Evolutionary conservation across 2,888 invertebrate genomes (phyloP), one percentile per base, ranked within the genome.

Genomic region (Melanophora roralis): DNA sequence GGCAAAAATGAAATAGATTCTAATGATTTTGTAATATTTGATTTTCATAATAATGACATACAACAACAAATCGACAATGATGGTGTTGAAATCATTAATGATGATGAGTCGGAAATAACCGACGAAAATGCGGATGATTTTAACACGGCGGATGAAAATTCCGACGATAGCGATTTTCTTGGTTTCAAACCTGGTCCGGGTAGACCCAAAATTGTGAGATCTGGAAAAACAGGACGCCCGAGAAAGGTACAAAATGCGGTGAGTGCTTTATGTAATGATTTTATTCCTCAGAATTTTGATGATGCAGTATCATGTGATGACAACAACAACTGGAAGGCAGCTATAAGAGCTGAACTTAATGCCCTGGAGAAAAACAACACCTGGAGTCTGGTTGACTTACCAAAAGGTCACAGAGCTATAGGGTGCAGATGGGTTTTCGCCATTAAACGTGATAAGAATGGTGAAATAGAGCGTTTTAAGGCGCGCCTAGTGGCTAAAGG

Each of bases 341-440:
- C 83, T 8, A 82, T 83, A 76, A 27, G 64, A 27, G 36, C 47
- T 11, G 82, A 83, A 49, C 77, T 81, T 27, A 53, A 49, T 34
- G 72, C 79, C 14, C 40, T 82, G 21, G 74, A 72, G 14, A 57
- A 47, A 32, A 82, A 80, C 43, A 47, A 78, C 32, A 83, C 83
- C 8, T 83, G 83, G 81, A 4, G 8, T 19, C 47, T 80, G 11
- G 71, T 67, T 5, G 79, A 82, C 60, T 69, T 82, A 40, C 81
- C 78, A 16, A 12, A 19, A n/a, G 69, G 65, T 57, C 62, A 77
- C 12, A 69, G 16, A 47, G 59, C 81, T 16, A 81, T 82, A 53
- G 67, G 67, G 0, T 71, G 72, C 23, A 82, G 60, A 38, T 83
- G 82, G 81, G 82, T 82, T 2, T 84, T 78, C 40, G 23, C 55